Conservation (phyloP, 2,888 invertebrate species). For the Netelia virgata region DNA sequence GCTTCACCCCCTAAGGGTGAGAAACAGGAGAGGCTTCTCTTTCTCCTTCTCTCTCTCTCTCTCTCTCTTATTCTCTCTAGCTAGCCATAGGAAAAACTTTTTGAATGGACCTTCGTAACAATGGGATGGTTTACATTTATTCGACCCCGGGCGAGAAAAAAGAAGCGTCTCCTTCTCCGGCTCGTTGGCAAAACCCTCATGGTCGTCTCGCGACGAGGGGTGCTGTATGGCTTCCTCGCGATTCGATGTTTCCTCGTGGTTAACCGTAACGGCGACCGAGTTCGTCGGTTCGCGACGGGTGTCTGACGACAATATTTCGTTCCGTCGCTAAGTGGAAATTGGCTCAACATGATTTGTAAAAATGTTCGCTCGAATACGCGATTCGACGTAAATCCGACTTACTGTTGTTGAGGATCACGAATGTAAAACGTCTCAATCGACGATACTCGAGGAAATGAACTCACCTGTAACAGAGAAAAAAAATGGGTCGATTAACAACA, state of each 20-base stretch:
- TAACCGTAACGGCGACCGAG: conserved; percentile 52
- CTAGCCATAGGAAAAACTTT: conserved; percentile 74
- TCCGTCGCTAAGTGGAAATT: conserved; percentile 7
- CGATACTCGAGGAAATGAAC: conserved; percentile 55
- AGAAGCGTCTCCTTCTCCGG: conserved; percentile 42
- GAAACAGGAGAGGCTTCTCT: not conserved
- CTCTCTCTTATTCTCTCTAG: conserved; percentile 19
- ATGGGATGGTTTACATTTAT: conserved; percentile 80
- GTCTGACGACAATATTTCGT: conserved; percentile 26
- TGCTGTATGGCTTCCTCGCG: conserved; percentile 26
- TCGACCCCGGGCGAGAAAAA: conserved; percentile 76
- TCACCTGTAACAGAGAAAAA: conserved; percentile 70
- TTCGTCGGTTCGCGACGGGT: conserved; percentile 9
- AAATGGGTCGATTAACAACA: conserved; percentile 32
- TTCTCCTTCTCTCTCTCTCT: conserved; percentile 18
- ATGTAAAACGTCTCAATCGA: conserved; percentile 40
- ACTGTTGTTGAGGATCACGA: conserved; percentile 33
- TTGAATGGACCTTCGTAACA: conserved; percentile 78
- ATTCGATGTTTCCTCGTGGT: conserved; percentile 63
- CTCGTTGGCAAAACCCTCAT: conserved; percentile 20
- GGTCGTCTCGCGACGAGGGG: conserved; percentile 39
- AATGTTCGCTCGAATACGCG: conserved; percentile 5
- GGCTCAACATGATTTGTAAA: not conserved
- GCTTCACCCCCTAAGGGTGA: conserved; percentile 34
- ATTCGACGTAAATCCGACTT: conserved; percentile 52